phyloP scores from a whole-genome alignment of 92 coral and sea anemone species.

The Porites lobata region DNA sequence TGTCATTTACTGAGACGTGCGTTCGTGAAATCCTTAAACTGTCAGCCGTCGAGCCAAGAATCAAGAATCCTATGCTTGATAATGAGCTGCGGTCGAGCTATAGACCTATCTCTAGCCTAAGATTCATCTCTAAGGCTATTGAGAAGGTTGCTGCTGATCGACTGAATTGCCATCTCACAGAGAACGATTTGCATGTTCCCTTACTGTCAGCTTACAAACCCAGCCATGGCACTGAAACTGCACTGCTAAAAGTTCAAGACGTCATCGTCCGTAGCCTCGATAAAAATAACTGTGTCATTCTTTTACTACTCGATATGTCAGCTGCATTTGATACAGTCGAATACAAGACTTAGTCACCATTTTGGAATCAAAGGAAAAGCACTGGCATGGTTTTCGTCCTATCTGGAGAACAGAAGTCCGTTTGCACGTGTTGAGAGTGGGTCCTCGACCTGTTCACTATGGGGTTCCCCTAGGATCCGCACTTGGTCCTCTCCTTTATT shows the following conservation, averaged over 20 bases:
- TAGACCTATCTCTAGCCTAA: background rate
- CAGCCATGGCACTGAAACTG: constrained; percentile 59
- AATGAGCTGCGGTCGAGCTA: constrained; percentile 40
- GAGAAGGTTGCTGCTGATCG: constrained; percentile 52
- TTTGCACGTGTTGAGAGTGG: too few species aligned
- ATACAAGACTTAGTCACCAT: too few species aligned
- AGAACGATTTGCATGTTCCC: constrained; percentile 36
- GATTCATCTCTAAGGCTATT: constrained; percentile 55
- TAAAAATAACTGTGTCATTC: too few species aligned
- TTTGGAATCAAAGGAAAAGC: too few species aligned
- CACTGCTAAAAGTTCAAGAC: constrained; percentile 40
- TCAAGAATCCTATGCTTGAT: constrained; percentile 51
- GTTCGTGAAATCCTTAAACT: constrained; percentile 41
- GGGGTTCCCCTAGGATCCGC: too few species aligned
- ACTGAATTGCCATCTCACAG: constrained; percentile 35
- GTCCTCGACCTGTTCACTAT: too few species aligned
- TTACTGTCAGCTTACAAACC: constrained; percentile 60
- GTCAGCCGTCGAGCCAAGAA: constrained; percentile 23
- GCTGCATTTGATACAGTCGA: too few species aligned
- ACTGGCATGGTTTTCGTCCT: too few species aligned
- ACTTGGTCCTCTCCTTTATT: too few species aligned
- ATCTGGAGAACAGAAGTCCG: background rate
- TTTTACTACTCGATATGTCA: too few species aligned
- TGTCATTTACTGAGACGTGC: constrained; percentile 48
- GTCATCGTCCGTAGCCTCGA: too few species aligned